phyloP scores from a whole-genome alignment of 2,888 invertebrate genomes.

The Stegophylla sp. region DNA sequence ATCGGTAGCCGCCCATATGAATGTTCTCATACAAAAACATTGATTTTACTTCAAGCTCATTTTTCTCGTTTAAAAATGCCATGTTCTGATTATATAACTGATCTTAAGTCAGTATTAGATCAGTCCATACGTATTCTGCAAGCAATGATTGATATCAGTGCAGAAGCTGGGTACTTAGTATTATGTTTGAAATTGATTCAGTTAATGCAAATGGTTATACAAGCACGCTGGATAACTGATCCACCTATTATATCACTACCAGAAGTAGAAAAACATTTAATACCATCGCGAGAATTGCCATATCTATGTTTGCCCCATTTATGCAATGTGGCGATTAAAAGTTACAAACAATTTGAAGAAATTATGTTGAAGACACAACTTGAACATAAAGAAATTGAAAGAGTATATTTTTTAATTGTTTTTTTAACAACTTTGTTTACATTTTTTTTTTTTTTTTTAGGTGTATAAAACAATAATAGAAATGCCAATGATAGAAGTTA shows the following conservation, averaged over 20 bases:
- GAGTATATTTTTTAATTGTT: conserved; percentile 24
- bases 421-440: not conserved
- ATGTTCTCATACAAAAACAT: conserved; percentile 92
- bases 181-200: conserved; percentile 79
- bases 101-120: conserved; percentile 95
- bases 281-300: conserved; percentile 24
- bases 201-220: conserved; percentile 87
- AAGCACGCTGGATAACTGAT: conserved; percentile 85
- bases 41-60: conserved; percentile 92
- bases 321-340: conserved; percentile 28
- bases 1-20: conserved; percentile 80
- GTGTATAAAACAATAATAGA: conserved; percentile 31
- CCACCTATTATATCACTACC: conserved; percentile 80
- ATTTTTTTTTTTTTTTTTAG: conserved; percentile 16
- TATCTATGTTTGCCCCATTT: conserved; percentile 25
- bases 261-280: conserved; percentile 73
- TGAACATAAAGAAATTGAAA: conserved; percentile 48
- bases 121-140: conserved; percentile 91
- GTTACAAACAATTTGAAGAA: conserved; percentile 25
- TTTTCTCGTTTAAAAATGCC: conserved; percentile 84
- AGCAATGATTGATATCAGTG: conserved; percentile 95
- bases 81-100: conserved; percentile 92
- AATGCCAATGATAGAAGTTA: conserved; percentile 72
- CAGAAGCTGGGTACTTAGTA: conserved; percentile 88
- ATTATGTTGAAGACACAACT: conserved; percentile 50